These are phyloP conservation scores for Tauraco erythrolophus DNA, from an alignment of 2,113 vertebrate species.

Conservation along the genomic window DNA sequence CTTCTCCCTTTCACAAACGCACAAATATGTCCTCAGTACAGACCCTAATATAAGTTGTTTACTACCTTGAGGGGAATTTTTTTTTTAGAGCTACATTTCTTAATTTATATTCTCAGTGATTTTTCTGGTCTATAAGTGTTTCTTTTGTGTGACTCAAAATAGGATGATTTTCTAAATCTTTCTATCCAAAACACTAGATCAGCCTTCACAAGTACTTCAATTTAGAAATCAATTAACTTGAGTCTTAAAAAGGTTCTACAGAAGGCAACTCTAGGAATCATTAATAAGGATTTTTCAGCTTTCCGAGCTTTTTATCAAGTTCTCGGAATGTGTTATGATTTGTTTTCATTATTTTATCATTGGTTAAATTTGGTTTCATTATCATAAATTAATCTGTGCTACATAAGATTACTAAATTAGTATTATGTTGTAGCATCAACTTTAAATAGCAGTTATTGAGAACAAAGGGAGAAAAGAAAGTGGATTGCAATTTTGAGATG, in stretches of 20 bases:
- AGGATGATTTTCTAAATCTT: background rate
- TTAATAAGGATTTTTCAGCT: background rate
- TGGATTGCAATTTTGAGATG: background rate
- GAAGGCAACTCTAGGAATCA: background rate
- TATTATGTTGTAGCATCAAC: background rate
- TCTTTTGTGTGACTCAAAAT: background rate
- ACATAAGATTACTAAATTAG: background rate
- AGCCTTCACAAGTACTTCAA: background rate
- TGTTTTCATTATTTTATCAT: background rate
- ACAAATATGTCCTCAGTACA: background rate
- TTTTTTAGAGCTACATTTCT: background rate
- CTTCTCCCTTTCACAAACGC: background rate
- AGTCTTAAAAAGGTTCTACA: background rate
- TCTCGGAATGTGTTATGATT: background rate
- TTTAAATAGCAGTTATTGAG: background rate
- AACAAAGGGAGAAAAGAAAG: background rate
- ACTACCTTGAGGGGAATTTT: background rate
- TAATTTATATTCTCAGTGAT: background rate
- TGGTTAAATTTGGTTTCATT: background rate
- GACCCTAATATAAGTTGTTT: background rate
- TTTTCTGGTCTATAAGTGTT: background rate
- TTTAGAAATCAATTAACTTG: background rate
- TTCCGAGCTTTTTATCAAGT: background rate
- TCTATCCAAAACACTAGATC: background rate
- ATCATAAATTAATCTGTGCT: background rate